phyloP scores from a whole-genome alignment of 2,797 vertebrate genomes.

The Cossypha niveicapilla region DNA sequence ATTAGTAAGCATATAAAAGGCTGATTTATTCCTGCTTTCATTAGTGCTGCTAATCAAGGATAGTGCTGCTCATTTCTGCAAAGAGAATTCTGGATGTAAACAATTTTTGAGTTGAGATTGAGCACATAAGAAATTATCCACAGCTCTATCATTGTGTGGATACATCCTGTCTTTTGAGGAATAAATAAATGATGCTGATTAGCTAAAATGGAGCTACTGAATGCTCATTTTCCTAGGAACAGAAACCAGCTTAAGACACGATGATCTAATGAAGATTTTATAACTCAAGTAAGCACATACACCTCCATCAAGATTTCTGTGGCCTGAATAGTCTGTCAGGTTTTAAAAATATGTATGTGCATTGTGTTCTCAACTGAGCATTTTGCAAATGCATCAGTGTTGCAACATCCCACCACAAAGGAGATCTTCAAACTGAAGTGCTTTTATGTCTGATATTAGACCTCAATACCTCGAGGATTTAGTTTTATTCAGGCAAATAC shows the following conservation, averaged over 20 bases:
- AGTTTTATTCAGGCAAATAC: background rate
- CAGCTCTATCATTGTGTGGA: background rate
- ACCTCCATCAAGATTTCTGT: background rate
- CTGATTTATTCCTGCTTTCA: background rate
- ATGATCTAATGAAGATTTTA: background rate
- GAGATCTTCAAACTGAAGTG: background rate
- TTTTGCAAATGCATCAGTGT: background rate
- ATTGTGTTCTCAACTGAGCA: background rate
- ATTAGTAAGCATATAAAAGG: background rate
- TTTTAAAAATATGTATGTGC: background rate
- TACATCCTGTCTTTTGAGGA: background rate
- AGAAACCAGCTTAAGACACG: background rate
- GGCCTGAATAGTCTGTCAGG: accelerated
- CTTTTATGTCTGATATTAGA: background rate
- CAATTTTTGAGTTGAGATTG: background rate
- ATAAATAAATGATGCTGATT: background rate
- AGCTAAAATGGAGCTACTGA: background rate
- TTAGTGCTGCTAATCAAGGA: background rate
- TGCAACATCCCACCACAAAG: background rate
- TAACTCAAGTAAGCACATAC: background rate
- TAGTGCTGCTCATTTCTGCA: background rate
- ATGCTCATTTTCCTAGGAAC: background rate
- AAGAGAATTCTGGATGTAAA: background rate
- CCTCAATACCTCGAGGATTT: background rate
- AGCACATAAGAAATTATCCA: background rate